Percentiles rank a stretch among this genome's conserved stretches.
Conservation (phyloP, 2,797 vertebrate genomes). For the Gymnocypris eckloni region DNA sequence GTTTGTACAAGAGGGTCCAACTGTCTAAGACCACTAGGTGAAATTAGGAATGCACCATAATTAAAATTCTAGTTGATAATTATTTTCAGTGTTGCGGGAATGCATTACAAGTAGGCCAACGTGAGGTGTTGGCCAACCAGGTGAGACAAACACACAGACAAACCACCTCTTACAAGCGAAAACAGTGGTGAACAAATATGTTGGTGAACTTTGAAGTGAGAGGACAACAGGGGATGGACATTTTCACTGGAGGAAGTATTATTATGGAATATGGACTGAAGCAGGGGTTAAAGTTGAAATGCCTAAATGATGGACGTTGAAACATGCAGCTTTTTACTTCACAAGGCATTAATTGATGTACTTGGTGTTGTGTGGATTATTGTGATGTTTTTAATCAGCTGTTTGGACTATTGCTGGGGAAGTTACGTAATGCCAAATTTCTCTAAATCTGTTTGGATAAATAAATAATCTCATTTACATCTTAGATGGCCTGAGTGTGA, state of each 20-base stretch:
- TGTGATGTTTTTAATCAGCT: neutral
- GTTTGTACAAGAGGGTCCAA: slow-evolving; percentile 3
- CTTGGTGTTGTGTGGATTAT: neutral
- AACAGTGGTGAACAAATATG: too few species aligned
- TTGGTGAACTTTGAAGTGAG: too few species aligned
- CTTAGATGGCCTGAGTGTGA: neutral
- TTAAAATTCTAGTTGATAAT: neutral
- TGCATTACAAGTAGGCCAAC: neutral
- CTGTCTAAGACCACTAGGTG: neutral
- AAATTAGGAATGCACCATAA: neutral
- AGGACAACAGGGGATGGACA: too few species aligned
- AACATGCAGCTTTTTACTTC: too few species aligned
- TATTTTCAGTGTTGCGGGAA: neutral
- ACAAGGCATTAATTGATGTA: neutral
- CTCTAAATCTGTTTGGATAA: neutral
- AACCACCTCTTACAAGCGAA: neutral
- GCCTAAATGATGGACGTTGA: too few species aligned
- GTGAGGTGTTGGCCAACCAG: neutral
- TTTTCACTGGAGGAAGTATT: too few species aligned
- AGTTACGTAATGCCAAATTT: neutral
- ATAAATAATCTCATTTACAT: neutral
- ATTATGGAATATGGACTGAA: too few species aligned
- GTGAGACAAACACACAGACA: neutral
- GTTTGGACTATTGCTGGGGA: too few species aligned
- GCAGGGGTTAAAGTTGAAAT: too few species aligned